These are phyloP conservation scores for Haplochromis burtoni DNA, from an alignment of 2,113 vertebrate genomes.

Conservation along the genomic window DNA sequence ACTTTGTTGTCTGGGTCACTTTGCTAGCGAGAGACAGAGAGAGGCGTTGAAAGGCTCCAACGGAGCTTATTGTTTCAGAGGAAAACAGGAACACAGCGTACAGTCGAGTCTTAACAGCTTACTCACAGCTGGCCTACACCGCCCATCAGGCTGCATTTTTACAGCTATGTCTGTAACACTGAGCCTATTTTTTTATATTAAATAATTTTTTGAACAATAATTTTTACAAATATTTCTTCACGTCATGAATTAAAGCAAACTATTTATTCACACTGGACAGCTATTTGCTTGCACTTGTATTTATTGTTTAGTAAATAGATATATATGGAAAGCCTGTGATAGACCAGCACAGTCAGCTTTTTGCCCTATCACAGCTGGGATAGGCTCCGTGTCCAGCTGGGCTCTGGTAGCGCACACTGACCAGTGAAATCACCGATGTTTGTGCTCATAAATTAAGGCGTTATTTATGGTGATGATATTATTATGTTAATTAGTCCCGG, in stretches of 20 bases:
- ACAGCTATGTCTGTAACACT: not conserved
- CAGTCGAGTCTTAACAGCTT: not conserved
- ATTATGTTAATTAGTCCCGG: too few species aligned
- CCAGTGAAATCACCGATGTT: not conserved
- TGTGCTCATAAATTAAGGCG: not conserved
- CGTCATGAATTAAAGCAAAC: not conserved
- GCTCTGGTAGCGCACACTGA: not conserved
- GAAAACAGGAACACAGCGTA: accelerated
- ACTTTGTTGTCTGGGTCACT: not conserved
- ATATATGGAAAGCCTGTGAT: not conserved
- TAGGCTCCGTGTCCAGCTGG: not conserved
- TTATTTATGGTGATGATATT: not conserved
- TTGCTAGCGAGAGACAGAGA: not conserved
- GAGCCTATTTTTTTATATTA: not conserved
- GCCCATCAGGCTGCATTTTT: not conserved
- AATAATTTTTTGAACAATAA: not conserved
- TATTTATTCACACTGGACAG: not conserved
- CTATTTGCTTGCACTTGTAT: not conserved
- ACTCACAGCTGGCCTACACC: accelerated
- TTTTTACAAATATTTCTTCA: not conserved
- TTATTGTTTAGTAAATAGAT: not conserved
- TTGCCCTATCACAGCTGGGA: not conserved
- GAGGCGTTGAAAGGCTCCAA: not conserved
- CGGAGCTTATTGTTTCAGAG: accelerated
- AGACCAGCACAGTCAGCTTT: not conserved